These are phyloP conservation scores for Axis porcinus DNA, from an alignment of 2,113 vertebrate genomes.

Conservation along the genomic window DNA sequence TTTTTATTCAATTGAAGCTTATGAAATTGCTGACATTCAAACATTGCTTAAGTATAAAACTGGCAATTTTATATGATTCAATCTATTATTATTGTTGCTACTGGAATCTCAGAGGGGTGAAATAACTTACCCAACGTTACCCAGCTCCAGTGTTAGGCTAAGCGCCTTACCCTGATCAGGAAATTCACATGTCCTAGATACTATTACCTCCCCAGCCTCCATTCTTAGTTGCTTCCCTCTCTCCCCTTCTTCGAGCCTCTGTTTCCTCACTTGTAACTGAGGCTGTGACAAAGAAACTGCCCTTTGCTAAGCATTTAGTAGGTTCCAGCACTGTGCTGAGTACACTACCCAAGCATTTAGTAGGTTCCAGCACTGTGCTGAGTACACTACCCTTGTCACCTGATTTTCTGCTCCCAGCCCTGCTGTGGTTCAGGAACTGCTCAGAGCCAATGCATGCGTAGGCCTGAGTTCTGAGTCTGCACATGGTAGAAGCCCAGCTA, in stretches of 20 bases:
- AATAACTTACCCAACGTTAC: not conserved
- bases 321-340: not conserved
- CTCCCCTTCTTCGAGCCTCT: not conserved
- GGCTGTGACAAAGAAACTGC: not conserved
- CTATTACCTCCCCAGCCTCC: not conserved
- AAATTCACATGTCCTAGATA: not conserved
- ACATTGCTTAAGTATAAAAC: not conserved
- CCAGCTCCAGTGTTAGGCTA: not conserved
- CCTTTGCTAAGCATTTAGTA: not conserved
- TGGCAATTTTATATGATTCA: not conserved
- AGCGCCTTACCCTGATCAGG: rapidly evolving
- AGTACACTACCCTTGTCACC: rapidly evolving
- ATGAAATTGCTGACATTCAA: not conserved
- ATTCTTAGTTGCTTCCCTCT: rapidly evolving
- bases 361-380: not conserved
- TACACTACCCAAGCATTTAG: rapidly evolving
- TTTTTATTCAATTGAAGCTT: not conserved
- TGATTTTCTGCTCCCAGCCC: rapidly evolving
- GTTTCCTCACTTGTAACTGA: not conserved
- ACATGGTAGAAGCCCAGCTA: rapidly evolving
- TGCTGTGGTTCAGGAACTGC: rapidly evolving
- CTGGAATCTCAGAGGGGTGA: not conserved
- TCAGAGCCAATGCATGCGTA: rapidly evolving
- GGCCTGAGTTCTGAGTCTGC: not conserved
- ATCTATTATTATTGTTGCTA: not conserved